Conservation (phyloP, 2,797 vertebrate genomes). For the Heterohyrax brucei region DNA sequence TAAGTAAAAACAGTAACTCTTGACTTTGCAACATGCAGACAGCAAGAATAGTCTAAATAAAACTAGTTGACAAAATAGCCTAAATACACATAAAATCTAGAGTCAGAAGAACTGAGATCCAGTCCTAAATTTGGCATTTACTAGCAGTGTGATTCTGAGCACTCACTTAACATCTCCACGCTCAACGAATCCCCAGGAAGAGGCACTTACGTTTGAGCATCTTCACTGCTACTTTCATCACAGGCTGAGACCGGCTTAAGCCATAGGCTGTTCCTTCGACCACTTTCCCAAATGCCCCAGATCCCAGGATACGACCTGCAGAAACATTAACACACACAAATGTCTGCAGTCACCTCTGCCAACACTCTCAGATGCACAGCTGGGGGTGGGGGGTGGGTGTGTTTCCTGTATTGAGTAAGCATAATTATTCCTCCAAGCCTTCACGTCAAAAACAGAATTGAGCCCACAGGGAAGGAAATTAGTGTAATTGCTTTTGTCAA, state of each 20-base stretch:
- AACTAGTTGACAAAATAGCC: neutral
- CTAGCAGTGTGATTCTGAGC: neutral
- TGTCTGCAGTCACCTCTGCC: neutral
- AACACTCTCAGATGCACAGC: neutral
- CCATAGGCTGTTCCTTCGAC: conserved; percentile 99
- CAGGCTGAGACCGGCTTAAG: conserved; percentile 97
- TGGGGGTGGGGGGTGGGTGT: neutral
- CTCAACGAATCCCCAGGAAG: neutral
- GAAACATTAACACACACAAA: conserved; percentile 43
- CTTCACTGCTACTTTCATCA: conserved; percentile 99
- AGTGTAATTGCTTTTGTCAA: conserved; percentile 78
- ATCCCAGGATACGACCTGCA: conserved; percentile 97
- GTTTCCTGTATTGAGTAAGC: conserved; percentile 7
- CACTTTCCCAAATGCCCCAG: conserved; percentile 99
- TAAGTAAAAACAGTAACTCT: neutral
- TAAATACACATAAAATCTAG: neutral
- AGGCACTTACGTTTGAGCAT: conserved; percentile 98
- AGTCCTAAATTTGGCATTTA: neutral
- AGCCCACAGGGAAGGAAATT: conserved; percentile 73
- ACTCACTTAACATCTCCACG: neutral
- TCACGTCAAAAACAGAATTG: conserved; percentile 62
- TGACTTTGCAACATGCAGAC: conserved; percentile 13
- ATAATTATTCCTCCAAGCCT: conserved; percentile 13
- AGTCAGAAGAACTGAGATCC: neutral
- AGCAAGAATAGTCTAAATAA: conserved; percentile 24